A percentile compares a stretch with the other conserved stretches of the same genome.
Evolutionary conservation across 2,888 invertebrate genomes (phyloP).

Genomic region (Agonopterix heracliana): DNA sequence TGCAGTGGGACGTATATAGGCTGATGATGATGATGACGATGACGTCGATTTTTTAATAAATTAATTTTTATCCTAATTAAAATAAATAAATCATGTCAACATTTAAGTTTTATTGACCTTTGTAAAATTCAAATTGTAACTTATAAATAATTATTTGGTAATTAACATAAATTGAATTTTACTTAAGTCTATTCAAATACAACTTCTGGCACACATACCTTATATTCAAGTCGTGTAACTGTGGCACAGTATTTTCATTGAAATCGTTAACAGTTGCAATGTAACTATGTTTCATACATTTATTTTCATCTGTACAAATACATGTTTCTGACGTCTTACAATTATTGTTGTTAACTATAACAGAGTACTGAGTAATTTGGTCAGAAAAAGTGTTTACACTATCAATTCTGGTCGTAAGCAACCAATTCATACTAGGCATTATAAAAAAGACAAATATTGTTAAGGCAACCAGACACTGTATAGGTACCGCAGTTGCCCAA

Average conservation of each 20-base stretch:
- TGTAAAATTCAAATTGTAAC: no score
- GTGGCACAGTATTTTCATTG: constrained; percentile 70
- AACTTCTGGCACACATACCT: constrained; percentile 78
- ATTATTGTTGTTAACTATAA: constrained; percentile 24
- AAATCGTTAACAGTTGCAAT: constrained; percentile 44
- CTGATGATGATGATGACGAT: no score
- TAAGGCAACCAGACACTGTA: constrained; percentile 83
- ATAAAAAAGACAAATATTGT: constrained; percentile 87
- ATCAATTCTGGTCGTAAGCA: constrained; percentile 82
- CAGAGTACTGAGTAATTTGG: constrained; percentile 50
- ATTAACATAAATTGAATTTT: background rate
- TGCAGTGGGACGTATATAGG: no score
- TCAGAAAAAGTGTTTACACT: constrained; percentile 80
- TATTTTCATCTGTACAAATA: constrained; percentile 61
- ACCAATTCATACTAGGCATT: constrained; percentile 88
- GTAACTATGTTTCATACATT: constrained; percentile 62
- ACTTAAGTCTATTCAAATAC: constrained; percentile 40
- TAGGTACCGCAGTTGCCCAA: constrained; percentile 92
- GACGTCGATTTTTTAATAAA: no score
- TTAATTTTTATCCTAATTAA: no score
- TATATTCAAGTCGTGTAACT: constrained; percentile 81
- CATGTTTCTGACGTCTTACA: constrained; percentile 37
- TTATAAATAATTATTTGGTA: no score
- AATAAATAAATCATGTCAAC: no score
- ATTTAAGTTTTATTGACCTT: no score